Evolutionary conservation across 2,113 vertebrate genomes (phyloP).

Genomic region (Heterotilapia buettikoferi): DNA sequence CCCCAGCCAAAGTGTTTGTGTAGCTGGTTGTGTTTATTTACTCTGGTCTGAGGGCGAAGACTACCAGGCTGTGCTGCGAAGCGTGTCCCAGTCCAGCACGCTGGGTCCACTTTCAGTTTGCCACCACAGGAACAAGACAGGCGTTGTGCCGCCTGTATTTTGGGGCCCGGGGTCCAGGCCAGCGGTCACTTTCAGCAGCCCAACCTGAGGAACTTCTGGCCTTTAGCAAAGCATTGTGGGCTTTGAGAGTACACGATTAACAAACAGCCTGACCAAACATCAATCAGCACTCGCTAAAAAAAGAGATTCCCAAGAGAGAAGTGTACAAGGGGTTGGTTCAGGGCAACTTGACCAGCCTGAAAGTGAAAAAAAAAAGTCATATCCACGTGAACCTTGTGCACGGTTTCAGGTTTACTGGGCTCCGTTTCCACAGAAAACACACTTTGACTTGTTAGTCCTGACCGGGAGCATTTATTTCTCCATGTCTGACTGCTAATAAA

Average conservation of each 20-base stretch:
- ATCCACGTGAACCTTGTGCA: slow-evolving; percentile 10
- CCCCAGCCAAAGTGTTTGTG: slow-evolving; percentile 47
- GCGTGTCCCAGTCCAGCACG: slow-evolving; percentile 12
- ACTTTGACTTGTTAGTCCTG: slow-evolving; percentile 16
- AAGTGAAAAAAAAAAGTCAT: slow-evolving; percentile 34
- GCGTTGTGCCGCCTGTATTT: slow-evolving; percentile 55
- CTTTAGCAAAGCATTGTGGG: slow-evolving; percentile 36
- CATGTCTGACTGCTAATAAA: slow-evolving; percentile 42
- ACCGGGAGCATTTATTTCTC: slow-evolving; percentile 7
- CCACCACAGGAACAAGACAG: slow-evolving; percentile 41
- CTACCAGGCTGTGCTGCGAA: slow-evolving; percentile 46
- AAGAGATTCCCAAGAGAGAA: slow-evolving; percentile 12
- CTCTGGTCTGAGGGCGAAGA: slow-evolving; percentile 51
- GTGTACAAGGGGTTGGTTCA: slow-evolving; percentile 41
- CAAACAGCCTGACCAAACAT: slow-evolving; percentile 55
- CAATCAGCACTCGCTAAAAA: slow-evolving; percentile 51
- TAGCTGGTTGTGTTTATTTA: slow-evolving; percentile 64
- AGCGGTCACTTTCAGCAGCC: slow-evolving; percentile 51
- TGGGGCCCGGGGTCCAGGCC: slow-evolving; percentile 21
- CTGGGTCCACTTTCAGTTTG: slow-evolving; percentile 33
- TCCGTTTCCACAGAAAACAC: slow-evolving; percentile 33
- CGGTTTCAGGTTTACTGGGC: slow-evolving; percentile 25
- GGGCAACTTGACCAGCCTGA: slow-evolving; percentile 17
- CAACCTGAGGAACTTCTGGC: slow-evolving; percentile 49
- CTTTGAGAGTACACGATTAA: slow-evolving; percentile 26